Conservation (phyloP, 2,113 vertebrate species). For the Larimichthys crocea region DNA sequence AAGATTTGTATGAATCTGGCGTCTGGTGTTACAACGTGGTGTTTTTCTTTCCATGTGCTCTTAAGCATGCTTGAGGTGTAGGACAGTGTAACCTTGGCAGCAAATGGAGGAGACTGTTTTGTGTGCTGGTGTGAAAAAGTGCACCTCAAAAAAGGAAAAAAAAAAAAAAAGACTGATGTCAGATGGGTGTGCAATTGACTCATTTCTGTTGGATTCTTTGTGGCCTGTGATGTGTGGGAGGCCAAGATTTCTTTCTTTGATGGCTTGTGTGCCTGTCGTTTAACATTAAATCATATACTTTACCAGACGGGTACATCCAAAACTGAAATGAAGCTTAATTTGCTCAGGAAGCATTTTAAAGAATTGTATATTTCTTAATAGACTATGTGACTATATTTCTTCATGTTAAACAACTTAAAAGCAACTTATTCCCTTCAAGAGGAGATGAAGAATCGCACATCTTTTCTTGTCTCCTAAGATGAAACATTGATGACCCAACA, state of each 20-base stretch:
- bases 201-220: slow-evolving; percentile 59
- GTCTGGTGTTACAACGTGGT: slow-evolving; percentile 55
- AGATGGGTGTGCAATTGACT: slow-evolving; percentile 53
- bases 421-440: slow-evolving; percentile 13
- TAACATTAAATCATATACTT: slow-evolving; percentile 49
- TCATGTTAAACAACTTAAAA: background rate
- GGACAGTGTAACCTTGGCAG: slow-evolving; percentile 79
- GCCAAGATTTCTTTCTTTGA: slow-evolving; percentile 66
- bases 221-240: slow-evolving; percentile 45
- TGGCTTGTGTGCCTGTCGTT: slow-evolving; percentile 59
- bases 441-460: slow-evolving; percentile 37
- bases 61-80: slow-evolving; percentile 83
- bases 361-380: background rate
- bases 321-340: slow-evolving; percentile 15
- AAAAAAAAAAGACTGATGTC: slow-evolving; percentile 57
- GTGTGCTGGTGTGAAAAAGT: slow-evolving; percentile 65
- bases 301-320: slow-evolving; percentile 19
- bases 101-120: slow-evolving; percentile 75
- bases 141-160: slow-evolving; percentile 65
- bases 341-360: slow-evolving; percentile 7
- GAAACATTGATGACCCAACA: slow-evolving; percentile 62
- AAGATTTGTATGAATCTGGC: slow-evolving; percentile 69
- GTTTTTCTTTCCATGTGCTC: slow-evolving; percentile 89
- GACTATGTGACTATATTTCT: slow-evolving; percentile 2
- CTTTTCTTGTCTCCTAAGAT: slow-evolving; percentile 59